Percentiles rank a stretch among this genome's conserved stretches.
Conservation (phyloP, 2,113 vertebrate genomes). For the Epinephelus lanceolatus region DNA sequence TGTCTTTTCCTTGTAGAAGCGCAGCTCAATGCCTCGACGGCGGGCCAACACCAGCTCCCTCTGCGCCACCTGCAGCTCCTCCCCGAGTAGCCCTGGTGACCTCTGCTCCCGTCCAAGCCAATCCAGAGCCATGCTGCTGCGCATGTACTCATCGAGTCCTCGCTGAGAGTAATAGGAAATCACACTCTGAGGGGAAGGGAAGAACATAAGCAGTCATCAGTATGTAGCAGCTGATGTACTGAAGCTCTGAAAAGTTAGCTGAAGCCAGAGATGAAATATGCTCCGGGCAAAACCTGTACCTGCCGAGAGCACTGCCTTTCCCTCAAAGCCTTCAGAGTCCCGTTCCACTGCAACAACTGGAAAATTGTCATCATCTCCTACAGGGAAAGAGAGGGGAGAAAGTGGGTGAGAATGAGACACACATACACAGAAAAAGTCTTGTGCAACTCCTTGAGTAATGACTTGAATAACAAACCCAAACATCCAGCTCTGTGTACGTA, state of each 20-base stretch:
- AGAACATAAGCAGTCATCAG: background rate
- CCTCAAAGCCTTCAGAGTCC: slow-evolving; percentile 88
- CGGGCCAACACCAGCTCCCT: slow-evolving; percentile 74
- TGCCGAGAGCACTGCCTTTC: slow-evolving; percentile 89
- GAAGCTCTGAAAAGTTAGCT: background rate
- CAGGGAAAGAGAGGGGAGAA: slow-evolving; percentile 23
- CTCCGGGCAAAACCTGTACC: slow-evolving; percentile 73
- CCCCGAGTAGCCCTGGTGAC: slow-evolving; percentile 64
- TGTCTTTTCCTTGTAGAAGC: slow-evolving; percentile 82
- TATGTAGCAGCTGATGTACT: background rate
- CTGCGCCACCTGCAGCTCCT: slow-evolving; percentile 75
- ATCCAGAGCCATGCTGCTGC: slow-evolving; percentile 82
- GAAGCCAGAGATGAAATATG: background rate
- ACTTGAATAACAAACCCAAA: slow-evolving; percentile 27
- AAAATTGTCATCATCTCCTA: slow-evolving; percentile 93
- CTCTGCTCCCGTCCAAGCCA: slow-evolving; percentile 78
- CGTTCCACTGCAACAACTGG: slow-evolving; percentile 92
- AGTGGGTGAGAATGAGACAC: background rate
- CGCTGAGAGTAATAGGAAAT: slow-evolving; percentile 76
- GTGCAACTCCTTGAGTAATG: background rate
- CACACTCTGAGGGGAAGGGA: slow-evolving; percentile 70
- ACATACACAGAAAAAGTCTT: slow-evolving; percentile 3
- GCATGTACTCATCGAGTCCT: slow-evolving; percentile 77
- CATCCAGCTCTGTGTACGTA: slow-evolving; percentile 11
- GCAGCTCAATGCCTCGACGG: slow-evolving; percentile 73